Evolutionary conservation across 2,888 invertebrate genomes (phyloP), one percentile per base, ranked within the genome.

Genomic region (Caenorhabditis sulstoni): DNA sequence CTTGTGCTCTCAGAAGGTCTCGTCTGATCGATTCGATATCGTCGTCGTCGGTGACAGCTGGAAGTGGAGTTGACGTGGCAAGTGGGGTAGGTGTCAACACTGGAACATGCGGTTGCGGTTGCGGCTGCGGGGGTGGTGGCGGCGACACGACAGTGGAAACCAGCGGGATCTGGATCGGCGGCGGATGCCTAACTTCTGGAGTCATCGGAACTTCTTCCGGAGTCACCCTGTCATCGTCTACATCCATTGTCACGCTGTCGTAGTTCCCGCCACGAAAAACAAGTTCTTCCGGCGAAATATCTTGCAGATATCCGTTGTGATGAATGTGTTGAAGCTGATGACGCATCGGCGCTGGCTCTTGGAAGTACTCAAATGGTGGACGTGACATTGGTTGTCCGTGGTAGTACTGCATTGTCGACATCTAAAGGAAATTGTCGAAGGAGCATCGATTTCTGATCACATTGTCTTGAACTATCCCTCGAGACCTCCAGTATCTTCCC

Each of bases 41-140:
- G 52, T 53, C 5, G 65, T 29, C 29, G 29, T 29, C 29, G 3
- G 29, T 29, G 7, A 29, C n/a, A 0, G 57, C 23, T 5, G 18
- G 23, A 3, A 58, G 44, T 4, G 59, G 50, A 22, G 47, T 35
- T n/a, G 39, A 37, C 3, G 7, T n/a, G 0, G 58, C 16, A 8
- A 23, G 11, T 1, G 22, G 49, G 8, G 37, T 29, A 4, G 39
- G 41, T 14, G 14, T 41, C 12, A 3, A 3, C 41, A 41, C 37
- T 8, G 37, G 14, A 41, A 14, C 7, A 29, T 3, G 29, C 3
- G 7, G 29, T 29, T 7, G 11, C 23, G n/a, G n/a, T 11, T 50
- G 70, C 5, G 70, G 65, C 1, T 53, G 71, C 12, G 65, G 70
- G 14, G 52, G 62, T 4, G 45, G 66, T 5, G 59, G 59, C 8